These are phyloP conservation scores for Oncorhynchus kisutch DNA, from an alignment of 2,113 vertebrate species.

Conservation along the genomic window DNA sequence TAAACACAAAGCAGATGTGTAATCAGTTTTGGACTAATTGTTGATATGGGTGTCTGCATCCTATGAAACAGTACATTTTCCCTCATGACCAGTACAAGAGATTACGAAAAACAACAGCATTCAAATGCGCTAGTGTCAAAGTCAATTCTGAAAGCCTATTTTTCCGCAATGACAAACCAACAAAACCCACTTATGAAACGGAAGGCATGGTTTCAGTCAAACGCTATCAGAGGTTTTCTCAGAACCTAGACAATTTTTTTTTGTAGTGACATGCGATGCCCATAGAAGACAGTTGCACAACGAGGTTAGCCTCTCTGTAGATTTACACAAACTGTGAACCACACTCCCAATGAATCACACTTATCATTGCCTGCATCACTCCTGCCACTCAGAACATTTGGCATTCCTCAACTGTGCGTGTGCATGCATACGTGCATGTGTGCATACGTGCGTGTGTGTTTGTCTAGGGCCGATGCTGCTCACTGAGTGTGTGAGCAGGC, in stretches of 20 bases:
- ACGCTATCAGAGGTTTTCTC: constrained; percentile 32
- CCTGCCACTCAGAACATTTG: constrained; percentile 51
- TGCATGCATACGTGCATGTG: background rate
- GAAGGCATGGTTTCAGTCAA: constrained; percentile 42
- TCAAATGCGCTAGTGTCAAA: constrained; percentile 37
- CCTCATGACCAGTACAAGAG: background rate
- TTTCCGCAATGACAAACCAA: constrained; percentile 51
- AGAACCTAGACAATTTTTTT: constrained; percentile 49
- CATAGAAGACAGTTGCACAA: constrained; percentile 40
- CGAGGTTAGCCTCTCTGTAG: constrained; percentile 43
- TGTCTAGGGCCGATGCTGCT: constrained; percentile 2
- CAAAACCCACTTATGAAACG: constrained; percentile 41
- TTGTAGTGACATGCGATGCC: constrained; percentile 33
- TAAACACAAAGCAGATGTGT: constrained; percentile 27
- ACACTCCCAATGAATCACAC: constrained; percentile 58
- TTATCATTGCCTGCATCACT: constrained; percentile 58
- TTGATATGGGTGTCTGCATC: constrained; percentile 29
- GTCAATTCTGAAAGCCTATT: constrained; percentile 39
- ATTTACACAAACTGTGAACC: constrained; percentile 45
- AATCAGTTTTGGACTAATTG: constrained; percentile 29
- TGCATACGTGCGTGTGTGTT: constrained; percentile 4
- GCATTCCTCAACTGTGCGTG: constrained; percentile 12
- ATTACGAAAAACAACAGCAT: constrained; percentile 12
- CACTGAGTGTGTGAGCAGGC: constrained; percentile 12
- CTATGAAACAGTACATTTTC: constrained; percentile 14